Evolutionary conservation across 2,113 vertebrate species (phyloP), one percentile per base, ranked within the genome.

Genomic region (Ceyx cyanopectus): DNA sequence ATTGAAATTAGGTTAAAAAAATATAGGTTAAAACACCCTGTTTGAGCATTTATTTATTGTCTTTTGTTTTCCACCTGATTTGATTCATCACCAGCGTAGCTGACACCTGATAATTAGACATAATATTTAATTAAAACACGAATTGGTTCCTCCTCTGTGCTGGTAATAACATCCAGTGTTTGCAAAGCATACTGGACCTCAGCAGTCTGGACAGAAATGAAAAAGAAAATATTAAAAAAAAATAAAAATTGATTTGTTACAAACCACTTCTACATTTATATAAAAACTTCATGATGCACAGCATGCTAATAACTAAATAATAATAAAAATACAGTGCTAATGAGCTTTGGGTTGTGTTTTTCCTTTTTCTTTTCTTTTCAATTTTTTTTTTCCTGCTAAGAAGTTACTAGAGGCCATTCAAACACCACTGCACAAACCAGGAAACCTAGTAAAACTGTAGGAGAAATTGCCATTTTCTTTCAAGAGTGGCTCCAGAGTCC

Each of bases 361-460:
- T 77, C 14, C 77, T 91, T 96, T 96, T 95, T 94, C 70, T 82
- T 83, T 56, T 62, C 13, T 30, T 56, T 56, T 29, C 8, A 6
- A 21, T 57, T 79, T 79, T 90, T 73, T 84, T 53, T 92, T 54
- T 91, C 48, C 60, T 51, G n/a, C 48, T 91, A 81, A 84, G 92
- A 82, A 96, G 96, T 86, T 96, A 93, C 73, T 82, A 84, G 81
- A 91, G 72, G 53, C 81, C 81, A 76, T 82, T 95, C 86, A 92
- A 94, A 83, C 43, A 85, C 70, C 61, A 85, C 62, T 92, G 77
- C 50, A 83, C 95, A 96, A 97, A 92, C 89, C 65, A 84, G 80
- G 68, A 94, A 97, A 95, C 90, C 90, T 81, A 92, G 93, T 96
- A 96, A 95, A 96, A 93, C 81, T 82, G 88, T 65, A 89, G 89